These are phyloP conservation scores for Oncopeltus fasciatus DNA, from an alignment of 1,140 invertebrate species.

Conservation along the genomic window DNA sequence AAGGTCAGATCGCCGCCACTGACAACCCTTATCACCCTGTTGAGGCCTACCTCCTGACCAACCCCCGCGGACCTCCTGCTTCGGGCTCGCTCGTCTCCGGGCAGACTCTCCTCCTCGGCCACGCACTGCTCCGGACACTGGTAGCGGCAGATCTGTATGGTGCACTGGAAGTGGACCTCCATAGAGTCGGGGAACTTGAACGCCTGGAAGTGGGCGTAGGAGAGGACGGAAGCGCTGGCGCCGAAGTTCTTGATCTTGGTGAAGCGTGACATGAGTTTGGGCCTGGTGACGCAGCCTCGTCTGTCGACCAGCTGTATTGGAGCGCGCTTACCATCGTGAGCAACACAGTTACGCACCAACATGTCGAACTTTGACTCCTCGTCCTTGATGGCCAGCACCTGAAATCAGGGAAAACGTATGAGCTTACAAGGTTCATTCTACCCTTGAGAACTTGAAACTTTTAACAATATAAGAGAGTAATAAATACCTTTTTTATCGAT, in stretches of 20 bases:
- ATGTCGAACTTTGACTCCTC: slow-evolving; percentile 93
- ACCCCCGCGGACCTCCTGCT: slow-evolving; percentile 40
- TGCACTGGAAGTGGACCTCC: slow-evolving; percentile 94
- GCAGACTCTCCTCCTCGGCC: slow-evolving; percentile 48
- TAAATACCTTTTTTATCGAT: too few relatives aligned
- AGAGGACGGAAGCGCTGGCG: slow-evolving; percentile 79
- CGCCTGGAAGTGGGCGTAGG: slow-evolving; percentile 83
- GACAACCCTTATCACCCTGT: slow-evolving; percentile 78
- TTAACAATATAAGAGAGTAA: too few relatives aligned
- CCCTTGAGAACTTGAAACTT: too few relatives aligned
- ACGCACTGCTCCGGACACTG: slow-evolving; percentile 86
- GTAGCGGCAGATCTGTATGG: slow-evolving; percentile 85
- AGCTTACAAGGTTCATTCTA: too few relatives aligned
- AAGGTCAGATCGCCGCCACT: slow-evolving; percentile 87
- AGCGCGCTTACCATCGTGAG: slow-evolving; percentile 81
- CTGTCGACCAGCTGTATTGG: slow-evolving; percentile 86
- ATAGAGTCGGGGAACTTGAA: slow-evolving; percentile 95
- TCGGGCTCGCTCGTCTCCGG: slow-evolving; percentile 48
- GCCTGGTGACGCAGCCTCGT: slow-evolving; percentile 77
- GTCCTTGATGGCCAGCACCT: slow-evolving; percentile 73
- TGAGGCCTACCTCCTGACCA: slow-evolving; percentile 80
- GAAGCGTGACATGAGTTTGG: slow-evolving; percentile 86
- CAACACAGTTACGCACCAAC: slow-evolving; percentile 84
- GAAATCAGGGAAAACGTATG: not conserved
- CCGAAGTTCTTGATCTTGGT: slow-evolving; percentile 93